Evolutionary conservation across 2,888 invertebrate genomes (phyloP), one percentile per base, ranked within the genome.

Genomic region (Thera obeliscata): DNA sequence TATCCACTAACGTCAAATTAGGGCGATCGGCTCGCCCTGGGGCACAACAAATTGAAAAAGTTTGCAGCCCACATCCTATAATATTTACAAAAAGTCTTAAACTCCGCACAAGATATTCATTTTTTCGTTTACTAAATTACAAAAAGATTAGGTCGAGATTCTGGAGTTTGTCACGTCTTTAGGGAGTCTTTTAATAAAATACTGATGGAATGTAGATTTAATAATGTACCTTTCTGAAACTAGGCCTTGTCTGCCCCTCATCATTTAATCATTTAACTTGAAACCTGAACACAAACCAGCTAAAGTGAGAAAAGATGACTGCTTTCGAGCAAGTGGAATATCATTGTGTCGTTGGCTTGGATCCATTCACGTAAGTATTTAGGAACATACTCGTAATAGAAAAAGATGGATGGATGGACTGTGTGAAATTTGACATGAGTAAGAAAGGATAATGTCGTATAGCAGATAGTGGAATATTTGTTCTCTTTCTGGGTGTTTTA

Each of bases 141-240:
- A 66, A 73, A 59, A 69, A 72, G 68, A 70, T 74, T 70, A 68
- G 62, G 62, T 60, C 7, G 48, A 46, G 56, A 62, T 69, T 61
- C 61, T 8, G 61, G 55, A 66, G 64, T 66, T 63, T 64, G 66
- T 66, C 68, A 64, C 58, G 68, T 68, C 54, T 55, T 66, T 57
- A 55, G 48, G 61, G 61, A 41, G 57, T 9, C 12, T 65, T 36
- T 74, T 80, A 78, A 80, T 76, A 78, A 78, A 67, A 80, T 79
- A 74, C 70, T 78, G 73, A 80, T 79, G 69, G 33, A 60, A 11
- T 2, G 5, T 46, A 8, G 78, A 81, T 81, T 79, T 78, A 79
- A 79, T 67, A 68, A 72, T 59, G 57, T 71, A 76, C 78, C 79
- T 79, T 36, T 55, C 68, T 12, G 68, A 72, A 76, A 76, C 74